Evolutionary conservation across 2,888 invertebrate genomes (phyloP), one percentile per base, ranked within the genome.

Genomic region (Microplitis manilae): DNA sequence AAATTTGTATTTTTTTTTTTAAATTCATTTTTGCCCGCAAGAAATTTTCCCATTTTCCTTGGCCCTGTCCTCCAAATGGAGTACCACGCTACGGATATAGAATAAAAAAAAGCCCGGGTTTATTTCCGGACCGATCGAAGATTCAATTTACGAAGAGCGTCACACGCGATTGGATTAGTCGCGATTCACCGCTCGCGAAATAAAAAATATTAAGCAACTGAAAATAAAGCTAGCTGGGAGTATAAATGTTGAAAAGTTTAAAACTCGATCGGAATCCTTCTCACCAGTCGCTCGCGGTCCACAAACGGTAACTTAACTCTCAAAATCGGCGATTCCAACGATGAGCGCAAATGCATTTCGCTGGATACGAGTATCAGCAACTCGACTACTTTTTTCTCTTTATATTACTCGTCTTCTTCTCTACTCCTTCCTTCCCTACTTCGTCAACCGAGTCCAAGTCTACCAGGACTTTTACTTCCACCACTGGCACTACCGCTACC

Each of bases 291-390:
- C 70, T 76, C 76, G 73, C 73, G 73, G 61, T 65, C 60, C 73
- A 40, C 65, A 65, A 77, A 77, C 77, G 77, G 74, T 74, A 77
- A 77, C 77, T 77, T 77, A 77, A 77, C 77, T 77, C 77, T 74
- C 77, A 74, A 77, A 77, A 77, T 77, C 77, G 77, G 74, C 74
- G 77, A 77, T 74, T 77, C 77, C 61, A 71, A 41, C 71, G 77
- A 77, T 77, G 77, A 77, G 77, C 67, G 77, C 67, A 60, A 74
- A 70, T 50, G 50, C 50, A 50, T 13, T 13, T 8, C 50, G 13
- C 13, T 13, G 9, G 50, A 50, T 50, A 50, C 50, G 50, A 50
- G 50, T 50, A 77, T 77, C 77, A 77, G 77, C 59, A 71, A 62
- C 60, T 62, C 68, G 59, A 61, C 68, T 41, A 61, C 62, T 62